These are phyloP conservation scores for Zoanthus sansibaricus DNA, from an alignment of 92 coral and sea anemone genomes.

Conservation along the genomic window DNA sequence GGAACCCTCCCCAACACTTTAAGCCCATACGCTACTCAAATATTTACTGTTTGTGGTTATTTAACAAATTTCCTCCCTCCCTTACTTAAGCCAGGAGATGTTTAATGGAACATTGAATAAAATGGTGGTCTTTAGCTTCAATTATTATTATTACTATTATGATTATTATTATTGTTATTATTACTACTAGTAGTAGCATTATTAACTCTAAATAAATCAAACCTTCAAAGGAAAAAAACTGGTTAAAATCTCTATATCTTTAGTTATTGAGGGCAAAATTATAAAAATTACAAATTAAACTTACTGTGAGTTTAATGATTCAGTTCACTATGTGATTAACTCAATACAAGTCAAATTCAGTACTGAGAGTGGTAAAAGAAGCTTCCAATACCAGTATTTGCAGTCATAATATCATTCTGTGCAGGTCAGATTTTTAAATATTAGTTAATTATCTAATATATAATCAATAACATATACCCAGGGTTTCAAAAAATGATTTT, in stretches of 20 bases:
- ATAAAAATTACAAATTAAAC: constrained; percentile 1
- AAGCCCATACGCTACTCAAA: constrained; percentile 54
- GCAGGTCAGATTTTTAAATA: background rate
- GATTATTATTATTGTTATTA: background rate
- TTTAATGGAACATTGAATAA: background rate
- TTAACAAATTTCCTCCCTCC: constrained; percentile 70
- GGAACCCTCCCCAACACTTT: constrained; percentile 1
- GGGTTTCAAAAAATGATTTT: background rate
- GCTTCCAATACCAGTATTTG: constrained; percentile 3
- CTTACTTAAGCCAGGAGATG: constrained; percentile 51
- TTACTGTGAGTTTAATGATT: background rate
- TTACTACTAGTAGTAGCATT: constrained; percentile 2
- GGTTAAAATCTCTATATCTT: constrained; percentile 6
- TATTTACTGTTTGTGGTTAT: constrained; percentile 54
- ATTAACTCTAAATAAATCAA: background rate
- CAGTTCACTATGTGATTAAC: background rate
- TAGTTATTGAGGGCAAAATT: background rate
- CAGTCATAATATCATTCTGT: background rate
- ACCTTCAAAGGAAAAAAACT: background rate
- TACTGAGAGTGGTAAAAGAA: background rate
- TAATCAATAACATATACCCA: constrained; percentile 8
- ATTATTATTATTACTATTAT: no score
- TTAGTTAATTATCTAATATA: background rate
- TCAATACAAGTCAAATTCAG: background rate
- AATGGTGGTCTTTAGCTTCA: background rate